Percentiles rank a stretch among this genome's conserved stretches.
Evolutionary conservation across 92 coral and sea anemone genomes (phyloP).

Genomic region (Virgularia gustaviana): DNA sequence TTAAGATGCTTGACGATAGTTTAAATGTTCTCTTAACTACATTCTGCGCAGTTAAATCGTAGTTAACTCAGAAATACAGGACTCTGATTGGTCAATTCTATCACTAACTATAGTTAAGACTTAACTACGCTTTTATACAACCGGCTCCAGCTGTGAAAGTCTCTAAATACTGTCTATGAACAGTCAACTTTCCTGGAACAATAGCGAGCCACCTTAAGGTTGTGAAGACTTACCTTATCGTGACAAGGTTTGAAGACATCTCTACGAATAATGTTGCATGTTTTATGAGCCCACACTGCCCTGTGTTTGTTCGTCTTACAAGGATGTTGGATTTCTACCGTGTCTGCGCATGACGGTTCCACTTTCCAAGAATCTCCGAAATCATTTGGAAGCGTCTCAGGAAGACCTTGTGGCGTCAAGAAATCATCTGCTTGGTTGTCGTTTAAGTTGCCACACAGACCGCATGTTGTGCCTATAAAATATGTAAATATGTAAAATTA

Average conservation of each 20-base stretch:
- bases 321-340: conserved; percentile 59
- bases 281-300: conserved; percentile 92
- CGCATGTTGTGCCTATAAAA: conserved; percentile 50
- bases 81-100: too few relatives aligned
- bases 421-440: conserved; percentile 80
- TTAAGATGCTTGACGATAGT: too few relatives aligned
- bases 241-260: conserved; percentile 76
- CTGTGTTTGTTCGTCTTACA: conserved; percentile 71
- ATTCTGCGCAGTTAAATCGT: too few relatives aligned
- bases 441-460: conserved; percentile 83
- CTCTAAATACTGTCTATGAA: too few relatives aligned
- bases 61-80: too few relatives aligned
- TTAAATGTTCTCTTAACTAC: too few relatives aligned
- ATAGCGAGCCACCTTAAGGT: too few relatives aligned
- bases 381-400: conserved; percentile 70
- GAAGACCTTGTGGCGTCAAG: conserved; percentile 73
- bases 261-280: conserved; percentile 79
- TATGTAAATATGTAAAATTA: neutral
- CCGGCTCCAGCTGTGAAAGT: neutral
- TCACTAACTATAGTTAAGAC: too few relatives aligned
- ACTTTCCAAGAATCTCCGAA: conserved; percentile 91
- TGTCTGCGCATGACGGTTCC: conserved; percentile 77
- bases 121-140: too few relatives aligned
- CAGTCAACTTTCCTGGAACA: too few relatives aligned
- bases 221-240: conserved; percentile 57